These are phyloP conservation scores for Caranx melampygus DNA, from an alignment of 2,113 vertebrate species.

Conservation along the genomic window DNA sequence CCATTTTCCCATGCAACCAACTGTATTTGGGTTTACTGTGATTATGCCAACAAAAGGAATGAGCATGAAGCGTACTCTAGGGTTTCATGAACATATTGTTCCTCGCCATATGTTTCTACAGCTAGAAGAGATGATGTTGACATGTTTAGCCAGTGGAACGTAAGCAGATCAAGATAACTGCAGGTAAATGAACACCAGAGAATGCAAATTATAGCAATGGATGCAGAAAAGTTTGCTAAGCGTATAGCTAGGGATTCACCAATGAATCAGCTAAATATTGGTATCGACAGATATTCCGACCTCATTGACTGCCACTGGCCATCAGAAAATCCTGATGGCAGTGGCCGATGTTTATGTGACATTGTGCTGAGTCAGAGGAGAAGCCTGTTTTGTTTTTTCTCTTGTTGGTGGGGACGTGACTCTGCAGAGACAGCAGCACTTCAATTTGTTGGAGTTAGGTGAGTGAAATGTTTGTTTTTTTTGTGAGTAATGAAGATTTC, in stretches of 20 bases:
- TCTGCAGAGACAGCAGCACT: too few species aligned
- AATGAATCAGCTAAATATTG: too few species aligned
- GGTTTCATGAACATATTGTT: background rate
- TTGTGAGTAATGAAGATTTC: too few species aligned
- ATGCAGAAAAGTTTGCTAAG: background rate
- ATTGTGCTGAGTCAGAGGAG: too few species aligned
- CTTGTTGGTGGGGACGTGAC: too few species aligned
- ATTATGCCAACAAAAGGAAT: background rate
- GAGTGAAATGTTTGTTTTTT: too few species aligned
- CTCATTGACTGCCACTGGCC: too few species aligned
- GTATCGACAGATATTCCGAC: too few species aligned
- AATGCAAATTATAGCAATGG: background rate
- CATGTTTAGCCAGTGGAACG: background rate
- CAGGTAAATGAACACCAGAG: background rate
- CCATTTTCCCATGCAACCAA: conserved; percentile 6
- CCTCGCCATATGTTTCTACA: background rate
- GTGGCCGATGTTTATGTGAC: too few species aligned
- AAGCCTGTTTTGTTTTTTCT: too few species aligned
- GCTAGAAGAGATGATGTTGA: background rate
- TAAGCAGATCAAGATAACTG: background rate
- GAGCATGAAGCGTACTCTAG: background rate
- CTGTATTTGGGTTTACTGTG: background rate
- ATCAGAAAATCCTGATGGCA: too few species aligned
- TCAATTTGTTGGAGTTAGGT: too few species aligned
- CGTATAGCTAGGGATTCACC: background rate